Evolutionary conservation across 2,888 invertebrate species (phyloP).

Genomic region (Drosophila basisetae): DNA sequence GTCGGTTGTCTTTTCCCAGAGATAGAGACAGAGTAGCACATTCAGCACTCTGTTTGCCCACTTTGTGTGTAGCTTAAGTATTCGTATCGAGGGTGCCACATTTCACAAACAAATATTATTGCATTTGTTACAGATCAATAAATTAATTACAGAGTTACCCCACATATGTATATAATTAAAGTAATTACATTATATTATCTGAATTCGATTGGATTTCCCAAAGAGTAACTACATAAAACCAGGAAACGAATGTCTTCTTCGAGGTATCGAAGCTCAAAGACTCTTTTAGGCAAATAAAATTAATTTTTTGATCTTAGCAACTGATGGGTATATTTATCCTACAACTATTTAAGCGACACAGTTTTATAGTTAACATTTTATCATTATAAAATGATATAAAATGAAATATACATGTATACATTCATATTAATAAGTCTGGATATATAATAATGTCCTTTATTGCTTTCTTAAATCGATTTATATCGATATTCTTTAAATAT

Average conservation of each 20-base stretch:
- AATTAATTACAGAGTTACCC: not conserved
- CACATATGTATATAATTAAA: not conserved
- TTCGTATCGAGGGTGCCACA: not conserved
- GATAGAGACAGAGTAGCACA: not conserved
- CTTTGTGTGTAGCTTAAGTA: not conserved
- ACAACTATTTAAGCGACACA: too few relatives aligned
- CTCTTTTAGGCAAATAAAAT: not conserved
- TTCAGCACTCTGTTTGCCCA: not conserved
- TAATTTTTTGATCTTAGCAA: not conserved
- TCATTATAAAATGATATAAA: not conserved
- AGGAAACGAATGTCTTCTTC: not conserved
- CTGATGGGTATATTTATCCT: not conserved
- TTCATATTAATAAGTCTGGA: not conserved
- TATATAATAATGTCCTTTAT: not conserved
- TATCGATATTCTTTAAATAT: not conserved
- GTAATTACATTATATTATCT: not conserved
- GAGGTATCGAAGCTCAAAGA: not conserved
- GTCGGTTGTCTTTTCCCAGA: not conserved
- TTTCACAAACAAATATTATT: constrained; percentile 8
- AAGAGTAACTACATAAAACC: not conserved
- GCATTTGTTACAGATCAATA: constrained; percentile 14
- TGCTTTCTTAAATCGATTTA: not conserved
- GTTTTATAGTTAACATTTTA: too few relatives aligned
- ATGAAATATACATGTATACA: accelerated
- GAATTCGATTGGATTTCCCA: not conserved